Base-by-base conservation (phyloP, 2,888 invertebrate genomes). In the Petrolisthes cinctipes region DNA sequence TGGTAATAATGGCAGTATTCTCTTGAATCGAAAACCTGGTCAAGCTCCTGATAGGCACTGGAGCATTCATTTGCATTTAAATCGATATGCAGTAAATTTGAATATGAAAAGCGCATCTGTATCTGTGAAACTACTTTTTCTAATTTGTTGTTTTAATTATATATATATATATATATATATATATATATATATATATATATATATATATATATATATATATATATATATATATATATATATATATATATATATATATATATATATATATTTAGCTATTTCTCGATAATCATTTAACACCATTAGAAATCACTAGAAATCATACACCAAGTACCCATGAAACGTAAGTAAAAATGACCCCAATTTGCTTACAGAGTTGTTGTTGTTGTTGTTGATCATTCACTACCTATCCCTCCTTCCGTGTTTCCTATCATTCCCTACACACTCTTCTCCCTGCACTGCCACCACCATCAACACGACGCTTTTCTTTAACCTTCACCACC, bases 181-280 rank as follows among this genome's bases (percentile, higher is more conserved):
- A 61, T 61, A 61, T 61, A 61, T 61, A 61, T 61, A 61, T 61
- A 61, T 61, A 61, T 61, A 61, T 61, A 61, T 61, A 61, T 61
- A 61, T 61, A 61, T 61, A 61, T 61, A 61, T 61, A 61, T 61
- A 61, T 61, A 61, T 61, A 61, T 61, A 61, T 61, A 61, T 61
- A 61, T 61, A 61, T 61, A 61, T 61, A 61, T n/a, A n/a, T 61
- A 9, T 61, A 9, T 61, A 9, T 61, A 9, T 61, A 9, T 61
- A 9, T 61, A 9, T 61, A 9, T 61, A 9, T 61, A 9, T 61
- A 9, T 61, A 9, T 61, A 9, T 61, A 9, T 61, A 9, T 61
- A 9, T 37, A 37, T 37, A 37, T 37, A 37, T 37, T 37, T 37
- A 37, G 37, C 37, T 37, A 37, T 37, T 37, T 37, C 37, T 37